These are phyloP conservation scores for Ctenodactylus gundi DNA, from an alignment of 2,113 vertebrate species.

Conservation along the genomic window DNA sequence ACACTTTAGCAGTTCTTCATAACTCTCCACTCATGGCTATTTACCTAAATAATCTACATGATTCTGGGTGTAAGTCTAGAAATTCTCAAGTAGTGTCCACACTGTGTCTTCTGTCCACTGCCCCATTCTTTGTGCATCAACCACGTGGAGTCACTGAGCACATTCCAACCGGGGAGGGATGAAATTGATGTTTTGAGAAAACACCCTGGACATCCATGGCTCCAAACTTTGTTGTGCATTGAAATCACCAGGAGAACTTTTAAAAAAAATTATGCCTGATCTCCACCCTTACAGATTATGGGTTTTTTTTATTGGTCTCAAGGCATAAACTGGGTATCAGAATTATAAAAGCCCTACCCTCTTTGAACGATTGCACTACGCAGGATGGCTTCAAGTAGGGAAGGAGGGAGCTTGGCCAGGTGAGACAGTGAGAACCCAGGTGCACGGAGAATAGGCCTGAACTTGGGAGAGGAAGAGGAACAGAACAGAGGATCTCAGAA, in stretches of 20 bases:
- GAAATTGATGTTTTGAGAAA: neutral
- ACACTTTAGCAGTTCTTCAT: neutral
- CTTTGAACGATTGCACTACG: neutral
- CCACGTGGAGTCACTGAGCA: neutral
- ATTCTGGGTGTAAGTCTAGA: neutral
- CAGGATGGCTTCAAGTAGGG: neutral
- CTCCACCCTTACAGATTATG: neutral
- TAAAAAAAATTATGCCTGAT: neutral
- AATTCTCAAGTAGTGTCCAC: neutral
- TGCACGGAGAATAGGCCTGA: neutral
- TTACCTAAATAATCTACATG: neutral
- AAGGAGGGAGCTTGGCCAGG: neutral
- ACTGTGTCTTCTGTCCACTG: neutral
- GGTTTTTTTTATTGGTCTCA: neutral
- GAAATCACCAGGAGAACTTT: neutral
- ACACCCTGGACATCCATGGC: neutral
- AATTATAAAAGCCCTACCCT: neutral
- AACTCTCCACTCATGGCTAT: neutral
- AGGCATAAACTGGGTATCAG: neutral
- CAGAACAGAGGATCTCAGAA: neutral
- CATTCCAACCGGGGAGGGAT: neutral
- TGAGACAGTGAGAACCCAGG: neutral
- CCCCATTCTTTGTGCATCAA: neutral
- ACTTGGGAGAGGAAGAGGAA: neutral
- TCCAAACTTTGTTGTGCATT: neutral